Base-by-base conservation (phyloP, 2,888 invertebrate genomes). In the Ochropacha duplaris region DNA sequence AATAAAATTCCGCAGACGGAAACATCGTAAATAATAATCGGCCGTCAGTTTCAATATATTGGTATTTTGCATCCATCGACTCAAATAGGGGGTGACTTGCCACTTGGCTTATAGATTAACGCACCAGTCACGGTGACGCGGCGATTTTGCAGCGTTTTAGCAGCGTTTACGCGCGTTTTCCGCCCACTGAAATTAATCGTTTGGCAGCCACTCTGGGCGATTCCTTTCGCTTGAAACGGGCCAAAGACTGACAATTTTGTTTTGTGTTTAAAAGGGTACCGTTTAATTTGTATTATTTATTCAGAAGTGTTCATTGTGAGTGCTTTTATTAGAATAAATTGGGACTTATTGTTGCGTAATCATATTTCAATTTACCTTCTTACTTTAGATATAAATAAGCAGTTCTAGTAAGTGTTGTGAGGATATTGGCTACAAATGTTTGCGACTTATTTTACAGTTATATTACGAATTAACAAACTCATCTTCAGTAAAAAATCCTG, bases 151-250 rank as follows among this genome's bases (percentile, higher is more conserved):
- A 44, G 49, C 57, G 61, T 49, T 54, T 36, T 22, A n/a, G 22
- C 63, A 64, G 68, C 63, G 65, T 66, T 72, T 67, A 61, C 70
- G 62, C 64, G 58, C 61, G 62, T 69, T 63, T 64, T 63, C 66
- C 74, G 66, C 69, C 72, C 78, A 79, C 79, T 71, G 72, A 78
- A 85, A 88, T 88, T 90, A 89, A 88, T 88, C 84, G 86, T 79
- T 76, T 78, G 44, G 9, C 80, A 80, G 66, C 66, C 65, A 63
- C 19, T 52, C 64, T 70, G n/a, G 36, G n/a, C n/a, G 62, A 69
- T 72, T 71, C 71, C 66, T 68, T 66, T 56, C 65, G 63, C 63
- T 65, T 62, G 67, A 78, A 75, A 72, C 73, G 74, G 71, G 69
- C 75, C 73, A 67, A 66, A 70, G 65, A 66, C 73, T 70, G 69